Evolutionary conservation across 2,797 vertebrate genomes (phyloP), one percentile per base, ranked within the genome.

Genomic region (Arctocebus calabarensis): DNA sequence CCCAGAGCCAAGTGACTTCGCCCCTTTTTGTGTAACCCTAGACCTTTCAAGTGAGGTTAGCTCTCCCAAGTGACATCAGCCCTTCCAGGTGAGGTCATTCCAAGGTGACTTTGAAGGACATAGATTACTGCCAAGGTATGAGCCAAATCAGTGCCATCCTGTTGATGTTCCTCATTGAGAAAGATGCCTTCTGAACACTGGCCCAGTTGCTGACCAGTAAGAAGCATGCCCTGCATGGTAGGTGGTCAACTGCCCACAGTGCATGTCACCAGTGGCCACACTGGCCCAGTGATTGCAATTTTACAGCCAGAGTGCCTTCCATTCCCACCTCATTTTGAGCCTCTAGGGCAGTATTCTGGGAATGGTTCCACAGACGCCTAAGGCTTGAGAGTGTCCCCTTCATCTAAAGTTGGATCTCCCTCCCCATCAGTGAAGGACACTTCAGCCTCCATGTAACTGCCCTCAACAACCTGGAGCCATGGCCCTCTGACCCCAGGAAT

Each of bases 111-210:
- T 45, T 59, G 37, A 98, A 99, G 99, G 99, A 99, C 99, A 97
- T 99, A 99, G 97, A 99, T 16, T 75, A 99, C 98, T 99, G 99
- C 97, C 99, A 99, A 98, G 99, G 99, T 59, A 99, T 99, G 98
- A 99, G 99, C 98, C 99, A 99, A 98, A 98, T 99, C 0, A 99
- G 98, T n/a, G 99, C 99, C 93, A 98, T 99, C 98, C 98, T 99
- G 78, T 98, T 99, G 94, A 99, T 99, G 99, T 99, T 98, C 98
- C 98, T 99, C 97, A 99, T 99, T 0, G 99, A 99, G 97, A 99
- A 99, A 95, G 99, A 99, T 25, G 98, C 25, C 61, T 27, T 99
- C 98, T 99, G 99, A 99, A 99, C 99, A 0, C 98, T 99, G 97
- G 99, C 98, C 0, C 99, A 99, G 98, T 98, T 99, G 84, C 98